Evolutionary conservation across 2,888 invertebrate genomes (phyloP).

Genomic region (Lasioglossum morio): DNA sequence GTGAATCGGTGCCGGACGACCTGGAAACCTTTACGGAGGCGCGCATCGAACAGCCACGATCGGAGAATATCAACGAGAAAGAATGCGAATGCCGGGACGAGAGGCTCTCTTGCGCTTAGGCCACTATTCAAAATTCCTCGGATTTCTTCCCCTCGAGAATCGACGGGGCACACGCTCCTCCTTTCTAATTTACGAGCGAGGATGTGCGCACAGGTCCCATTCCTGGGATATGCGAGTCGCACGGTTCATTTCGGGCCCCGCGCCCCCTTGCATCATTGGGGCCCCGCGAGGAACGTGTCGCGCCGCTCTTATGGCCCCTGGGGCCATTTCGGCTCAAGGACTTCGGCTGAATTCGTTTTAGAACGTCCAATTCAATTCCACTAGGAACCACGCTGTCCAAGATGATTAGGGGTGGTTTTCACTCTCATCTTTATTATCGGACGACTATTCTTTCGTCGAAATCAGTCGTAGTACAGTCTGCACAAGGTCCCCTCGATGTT

Average conservation of each 20-base stretch:
- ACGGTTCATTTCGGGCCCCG: neutral
- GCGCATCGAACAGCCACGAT: conserved; percentile 51
- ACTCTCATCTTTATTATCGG: neutral
- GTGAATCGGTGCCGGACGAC: conserved; percentile 50
- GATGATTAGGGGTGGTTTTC: neutral
- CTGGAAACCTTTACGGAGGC: conserved; percentile 60
- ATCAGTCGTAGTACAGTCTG: neutral
- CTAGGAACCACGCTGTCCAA: neutral
- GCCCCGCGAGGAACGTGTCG: neutral
- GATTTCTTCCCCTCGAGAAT: conserved; percentile 38
- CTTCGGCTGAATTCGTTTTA: neutral
- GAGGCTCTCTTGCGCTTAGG: conserved; percentile 8
- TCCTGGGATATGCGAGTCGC: neutral
- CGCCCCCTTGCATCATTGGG: neutral
- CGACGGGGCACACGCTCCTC: conserved; percentile 24
- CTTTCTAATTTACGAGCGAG: conserved; percentile 52
- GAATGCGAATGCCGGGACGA: conserved; percentile 51
- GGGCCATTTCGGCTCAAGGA: neutral
- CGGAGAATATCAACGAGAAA: conserved; percentile 61
- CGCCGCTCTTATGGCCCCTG: neutral
- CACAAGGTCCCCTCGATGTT: too few relatives aligned
- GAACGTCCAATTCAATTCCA: neutral
- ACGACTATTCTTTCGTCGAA: neutral
- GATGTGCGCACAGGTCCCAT: conserved; percentile 12
- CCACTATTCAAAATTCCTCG: conserved; percentile 50